Evolutionary conservation across 1,140 invertebrate species (phyloP).

Genomic region (Lordiphosa clarofinis): DNA sequence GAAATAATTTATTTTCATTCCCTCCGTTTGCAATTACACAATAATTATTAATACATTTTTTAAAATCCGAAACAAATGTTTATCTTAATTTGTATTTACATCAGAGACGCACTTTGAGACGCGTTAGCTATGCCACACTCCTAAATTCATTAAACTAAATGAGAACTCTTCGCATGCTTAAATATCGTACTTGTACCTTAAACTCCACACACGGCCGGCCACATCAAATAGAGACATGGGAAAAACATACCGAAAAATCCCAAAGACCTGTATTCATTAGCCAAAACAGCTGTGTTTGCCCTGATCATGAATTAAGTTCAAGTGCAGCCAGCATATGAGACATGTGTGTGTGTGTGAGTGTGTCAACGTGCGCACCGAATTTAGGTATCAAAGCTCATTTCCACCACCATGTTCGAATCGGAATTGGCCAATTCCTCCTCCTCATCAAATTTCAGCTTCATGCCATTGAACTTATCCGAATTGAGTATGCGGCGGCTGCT

Average conservation of each 20-base stretch:
- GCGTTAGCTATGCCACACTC: not conserved
- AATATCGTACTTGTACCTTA: slow-evolving; percentile 44
- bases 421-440: slow-evolving; percentile 61
- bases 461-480: slow-evolving; percentile 60
- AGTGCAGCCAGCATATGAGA: slow-evolving; percentile 38
- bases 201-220: slow-evolving; percentile 30
- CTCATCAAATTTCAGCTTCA: slow-evolving; percentile 67
- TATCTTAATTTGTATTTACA: not conserved
- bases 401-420: slow-evolving; percentile 75
- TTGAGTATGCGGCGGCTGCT: slow-evolving; percentile 45
- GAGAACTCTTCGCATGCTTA: slow-evolving; percentile 49
- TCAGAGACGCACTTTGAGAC: too few relatives aligned
- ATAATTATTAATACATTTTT: not conserved
- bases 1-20: too few relatives aligned
- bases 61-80: not conserved
- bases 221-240: slow-evolving; percentile 40
- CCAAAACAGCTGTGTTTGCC: slow-evolving; percentile 49
- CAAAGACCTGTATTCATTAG: slow-evolving; percentile 43
- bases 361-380: not conserved
- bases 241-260: slow-evolving; percentile 61
- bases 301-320: slow-evolving; percentile 55
- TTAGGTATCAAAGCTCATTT: slow-evolving; percentile 72
- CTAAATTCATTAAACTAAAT: slow-evolving; percentile 30
- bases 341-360: not conserved
- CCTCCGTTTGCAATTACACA: not conserved